Evolutionary conservation across 2,888 invertebrate species (phyloP).

Genomic region (Drosophila prolongata): DNA sequence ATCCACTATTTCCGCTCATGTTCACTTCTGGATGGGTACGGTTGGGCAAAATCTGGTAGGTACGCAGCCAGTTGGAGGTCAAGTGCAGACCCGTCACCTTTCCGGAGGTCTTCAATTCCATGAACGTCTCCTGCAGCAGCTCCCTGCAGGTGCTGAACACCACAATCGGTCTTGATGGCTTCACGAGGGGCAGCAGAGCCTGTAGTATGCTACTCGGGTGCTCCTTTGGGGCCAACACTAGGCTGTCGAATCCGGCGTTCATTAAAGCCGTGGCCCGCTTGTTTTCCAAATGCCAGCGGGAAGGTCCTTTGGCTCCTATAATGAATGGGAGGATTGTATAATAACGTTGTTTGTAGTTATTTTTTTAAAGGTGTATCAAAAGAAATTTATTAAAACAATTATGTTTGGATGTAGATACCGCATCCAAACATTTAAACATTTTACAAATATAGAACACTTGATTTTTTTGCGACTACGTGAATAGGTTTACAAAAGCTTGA

Average conservation of each 20-base stretch:
- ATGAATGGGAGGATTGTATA: neutral
- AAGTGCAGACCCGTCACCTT: slow-evolving; percentile 91
- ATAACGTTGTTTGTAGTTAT: too few relatives aligned
- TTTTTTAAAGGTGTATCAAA: too few relatives aligned
- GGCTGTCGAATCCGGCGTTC: slow-evolving; percentile 88
- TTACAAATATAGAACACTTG: too few relatives aligned
- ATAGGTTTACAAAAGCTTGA: too few relatives aligned
- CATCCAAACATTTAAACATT: too few relatives aligned
- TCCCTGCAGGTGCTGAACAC: slow-evolving; percentile 93
- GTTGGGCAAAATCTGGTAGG: slow-evolving; percentile 95
- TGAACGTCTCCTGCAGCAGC: slow-evolving; percentile 93
- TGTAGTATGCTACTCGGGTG: slow-evolving; percentile 93
- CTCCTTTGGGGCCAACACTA: slow-evolving; percentile 92
- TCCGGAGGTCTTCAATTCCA: slow-evolving; percentile 89
- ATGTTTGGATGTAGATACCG: too few relatives aligned
- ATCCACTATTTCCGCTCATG: slow-evolving; percentile 96
- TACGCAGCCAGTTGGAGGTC: slow-evolving; percentile 93
- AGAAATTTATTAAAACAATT: too few relatives aligned
- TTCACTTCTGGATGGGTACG: slow-evolving; percentile 97
- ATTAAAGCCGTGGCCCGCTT: slow-evolving; percentile 88
- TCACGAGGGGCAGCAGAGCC: slow-evolving; percentile 90
- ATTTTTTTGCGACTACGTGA: too few relatives aligned
- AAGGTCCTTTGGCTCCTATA: slow-evolving; percentile 47
- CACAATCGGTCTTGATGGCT: slow-evolving; percentile 93
- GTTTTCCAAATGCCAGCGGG: slow-evolving; percentile 90